These are phyloP conservation scores for Diachrysia chrysitis DNA, from an alignment of 2,888 invertebrate species.

Conservation along the genomic window DNA sequence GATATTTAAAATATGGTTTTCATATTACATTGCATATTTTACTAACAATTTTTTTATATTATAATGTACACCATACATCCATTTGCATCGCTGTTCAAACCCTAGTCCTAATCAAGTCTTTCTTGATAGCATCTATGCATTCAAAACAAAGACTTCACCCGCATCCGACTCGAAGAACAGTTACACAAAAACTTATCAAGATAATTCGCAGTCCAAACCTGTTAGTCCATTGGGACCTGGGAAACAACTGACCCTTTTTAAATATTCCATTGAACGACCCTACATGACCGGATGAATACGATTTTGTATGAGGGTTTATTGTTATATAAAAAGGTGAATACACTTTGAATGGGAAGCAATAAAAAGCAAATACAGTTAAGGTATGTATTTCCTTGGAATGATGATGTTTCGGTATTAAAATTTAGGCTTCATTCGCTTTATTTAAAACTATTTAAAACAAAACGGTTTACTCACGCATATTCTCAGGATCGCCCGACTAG, in stretches of 20 bases:
- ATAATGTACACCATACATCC: too few species aligned
- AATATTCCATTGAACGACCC: conserved; percentile 22
- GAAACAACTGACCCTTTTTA: conserved; percentile 46
- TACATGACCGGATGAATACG: conserved; percentile 36
- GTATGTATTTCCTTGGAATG: conserved; percentile 2
- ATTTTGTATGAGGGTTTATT: conserved; percentile 42
- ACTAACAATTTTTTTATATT: too few species aligned
- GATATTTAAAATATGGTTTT: too few species aligned
- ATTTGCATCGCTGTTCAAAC: too few species aligned
- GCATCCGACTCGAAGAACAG: conserved; percentile 35
- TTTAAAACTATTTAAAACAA: too few species aligned
- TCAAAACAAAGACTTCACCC: conserved; percentile 30
- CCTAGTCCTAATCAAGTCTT: neutral
- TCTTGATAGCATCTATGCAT: conserved; percentile 19
- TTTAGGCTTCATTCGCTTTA: neutral
- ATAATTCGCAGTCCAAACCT: conserved; percentile 31
- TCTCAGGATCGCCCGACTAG: too few species aligned
- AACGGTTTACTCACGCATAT: too few species aligned
- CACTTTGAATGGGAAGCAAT: conserved; percentile 28
- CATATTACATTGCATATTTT: too few species aligned
- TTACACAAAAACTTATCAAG: conserved; percentile 30
- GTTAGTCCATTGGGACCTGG: conserved; percentile 33
- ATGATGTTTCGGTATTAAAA: conserved; percentile 8
- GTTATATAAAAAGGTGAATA: conserved; percentile 42
- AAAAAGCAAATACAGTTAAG: conserved; percentile 29